A percentile compares a stretch with the other conserved stretches of the same genome.
Evolutionary conservation across 2,888 invertebrate genomes (phyloP).

Genomic region (Microchrysa polita): DNA sequence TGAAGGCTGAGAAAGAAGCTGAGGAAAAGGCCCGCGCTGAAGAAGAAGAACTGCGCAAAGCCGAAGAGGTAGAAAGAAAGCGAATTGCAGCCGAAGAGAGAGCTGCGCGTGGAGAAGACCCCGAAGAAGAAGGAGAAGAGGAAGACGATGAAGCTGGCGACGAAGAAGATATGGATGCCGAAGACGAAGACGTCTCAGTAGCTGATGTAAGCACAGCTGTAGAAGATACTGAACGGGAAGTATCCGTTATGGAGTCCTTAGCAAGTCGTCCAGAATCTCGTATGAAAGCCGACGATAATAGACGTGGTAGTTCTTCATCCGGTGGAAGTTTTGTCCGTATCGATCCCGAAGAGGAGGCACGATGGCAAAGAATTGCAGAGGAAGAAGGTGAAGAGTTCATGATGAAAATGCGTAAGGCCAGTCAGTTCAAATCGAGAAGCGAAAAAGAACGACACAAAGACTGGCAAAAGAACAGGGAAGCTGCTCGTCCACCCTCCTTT

Average conservation of each 20-base stretch:
- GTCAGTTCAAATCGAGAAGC: constrained; percentile 57
- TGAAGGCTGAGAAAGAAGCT: constrained; percentile 57
- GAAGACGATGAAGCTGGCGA: constrained; percentile 51
- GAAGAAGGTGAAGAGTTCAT: constrained; percentile 62
- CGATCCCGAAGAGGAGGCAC: constrained; percentile 59
- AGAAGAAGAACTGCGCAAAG: constrained; percentile 56
- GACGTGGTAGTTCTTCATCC: constrained; percentile 60
- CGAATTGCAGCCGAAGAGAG: constrained; percentile 57
- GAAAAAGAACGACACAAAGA: constrained; percentile 63
- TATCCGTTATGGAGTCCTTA: constrained; percentile 52
- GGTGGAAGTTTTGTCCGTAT: constrained; percentile 60
- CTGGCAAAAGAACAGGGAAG: constrained; percentile 63
- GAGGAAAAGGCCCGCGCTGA: constrained; percentile 53
- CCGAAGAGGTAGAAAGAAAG: constrained; percentile 57
- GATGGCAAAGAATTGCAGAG: constrained; percentile 62
- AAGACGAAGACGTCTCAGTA: constrained; percentile 49
- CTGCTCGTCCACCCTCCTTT: constrained; percentile 60
- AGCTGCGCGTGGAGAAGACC: constrained; percentile 54
- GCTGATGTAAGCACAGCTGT: constrained; percentile 54
- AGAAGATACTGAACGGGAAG: constrained; percentile 53
- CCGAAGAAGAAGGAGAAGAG: constrained; percentile 54
- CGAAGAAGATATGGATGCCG: constrained; percentile 49
- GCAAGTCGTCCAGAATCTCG: constrained; percentile 33
- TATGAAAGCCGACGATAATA: constrained; percentile 52
- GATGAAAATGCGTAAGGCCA: constrained; percentile 61